These are phyloP conservation scores for Rhinopomastus cyanomelas DNA, from an alignment of 2,113 vertebrate species.

Conservation along the genomic window DNA sequence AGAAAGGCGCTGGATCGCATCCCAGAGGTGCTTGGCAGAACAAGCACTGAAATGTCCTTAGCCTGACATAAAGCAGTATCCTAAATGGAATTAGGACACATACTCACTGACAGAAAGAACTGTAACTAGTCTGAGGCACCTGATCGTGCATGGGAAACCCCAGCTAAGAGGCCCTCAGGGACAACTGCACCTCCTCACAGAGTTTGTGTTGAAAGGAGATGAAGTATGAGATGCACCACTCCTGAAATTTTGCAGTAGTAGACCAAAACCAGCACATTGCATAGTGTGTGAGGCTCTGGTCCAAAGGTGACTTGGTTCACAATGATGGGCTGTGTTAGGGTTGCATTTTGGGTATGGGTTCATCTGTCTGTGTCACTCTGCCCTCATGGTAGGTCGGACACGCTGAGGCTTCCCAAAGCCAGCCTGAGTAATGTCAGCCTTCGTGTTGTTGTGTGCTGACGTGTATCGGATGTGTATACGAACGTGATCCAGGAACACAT, in stretches of 20 bases:
- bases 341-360: background rate
- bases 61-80: background rate
- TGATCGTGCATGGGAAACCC: background rate
- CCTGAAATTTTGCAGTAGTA: background rate
- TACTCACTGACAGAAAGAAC: background rate
- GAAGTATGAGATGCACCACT: background rate
- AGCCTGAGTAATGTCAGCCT: too few species aligned
- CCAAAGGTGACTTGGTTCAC: background rate
- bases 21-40: background rate
- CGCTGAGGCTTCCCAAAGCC: background rate
- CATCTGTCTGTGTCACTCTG: background rate
- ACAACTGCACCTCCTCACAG: background rate
- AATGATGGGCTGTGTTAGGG: rapidly evolving
- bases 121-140: background rate
- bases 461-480: background rate
- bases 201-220: background rate
- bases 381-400: background rate
- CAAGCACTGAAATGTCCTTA: background rate
- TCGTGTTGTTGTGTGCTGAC: background rate
- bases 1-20: background rate
- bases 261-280: background rate
- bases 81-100: background rate
- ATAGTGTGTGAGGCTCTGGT: background rate
- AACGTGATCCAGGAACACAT: background rate
- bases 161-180: background rate